Percentiles rank a stretch among this genome's conserved stretches.
Evolutionary conservation across 2,888 invertebrate species (phyloP).

Genomic region (Cryptus armator): DNA sequence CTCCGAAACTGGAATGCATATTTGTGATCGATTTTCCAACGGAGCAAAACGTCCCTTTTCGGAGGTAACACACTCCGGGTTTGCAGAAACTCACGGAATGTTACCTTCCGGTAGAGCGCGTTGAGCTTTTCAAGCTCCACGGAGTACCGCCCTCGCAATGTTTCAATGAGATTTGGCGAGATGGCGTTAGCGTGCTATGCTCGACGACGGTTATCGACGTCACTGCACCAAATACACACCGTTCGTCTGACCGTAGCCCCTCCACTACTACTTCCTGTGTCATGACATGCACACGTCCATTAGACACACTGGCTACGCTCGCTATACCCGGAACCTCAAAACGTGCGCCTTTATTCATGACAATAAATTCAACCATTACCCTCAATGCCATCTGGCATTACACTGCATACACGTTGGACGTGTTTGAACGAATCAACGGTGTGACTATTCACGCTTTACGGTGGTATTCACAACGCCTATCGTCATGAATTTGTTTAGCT

Average conservation of each 20-base stretch:
- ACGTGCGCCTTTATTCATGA: slow-evolving; percentile 49
- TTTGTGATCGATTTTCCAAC: slow-evolving; percentile 38
- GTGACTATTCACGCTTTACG: slow-evolving; percentile 20
- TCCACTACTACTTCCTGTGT: slow-evolving; percentile 57
- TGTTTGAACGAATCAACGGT: slow-evolving; percentile 26
- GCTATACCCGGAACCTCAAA: slow-evolving; percentile 8
- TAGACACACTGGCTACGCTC: slow-evolving; percentile 41
- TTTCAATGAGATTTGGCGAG: slow-evolving; percentile 52
- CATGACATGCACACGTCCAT: slow-evolving; percentile 47
- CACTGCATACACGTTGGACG: slow-evolving; percentile 40
- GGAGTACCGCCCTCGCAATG: neutral
- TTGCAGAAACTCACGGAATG: slow-evolving; percentile 31
- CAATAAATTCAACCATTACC: slow-evolving; percentile 57
- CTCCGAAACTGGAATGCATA: slow-evolving; percentile 29
- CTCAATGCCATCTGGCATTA: slow-evolving; percentile 37
- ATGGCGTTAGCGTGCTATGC: slow-evolving; percentile 68
- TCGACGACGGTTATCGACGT: slow-evolving; percentile 77
- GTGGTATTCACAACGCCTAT: neutral
- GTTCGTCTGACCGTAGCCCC: slow-evolving; percentile 60
- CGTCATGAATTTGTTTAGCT: neutral
- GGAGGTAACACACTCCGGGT: slow-evolving; percentile 40
- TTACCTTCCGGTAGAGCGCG: slow-evolving; percentile 42
- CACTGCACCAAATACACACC: slow-evolving; percentile 74
- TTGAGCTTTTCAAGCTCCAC: slow-evolving; percentile 30
- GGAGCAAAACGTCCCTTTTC: slow-evolving; percentile 42